Evolutionary conservation across 2,888 invertebrate species (phyloP).

Genomic region (Elaeidobius kamerunicus): DNA sequence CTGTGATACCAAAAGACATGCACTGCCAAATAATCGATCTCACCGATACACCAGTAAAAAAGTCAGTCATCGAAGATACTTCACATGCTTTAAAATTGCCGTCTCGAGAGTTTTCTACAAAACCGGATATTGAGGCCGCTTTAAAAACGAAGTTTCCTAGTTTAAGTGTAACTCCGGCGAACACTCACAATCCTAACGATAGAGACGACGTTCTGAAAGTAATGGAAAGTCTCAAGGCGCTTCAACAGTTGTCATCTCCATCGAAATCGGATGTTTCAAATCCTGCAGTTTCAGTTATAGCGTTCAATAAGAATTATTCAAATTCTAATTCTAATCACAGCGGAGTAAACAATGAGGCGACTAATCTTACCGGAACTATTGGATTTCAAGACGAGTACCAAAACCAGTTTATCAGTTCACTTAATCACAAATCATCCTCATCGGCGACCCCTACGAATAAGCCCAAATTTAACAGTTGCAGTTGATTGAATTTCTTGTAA

Average conservation of each 20-base stretch:
- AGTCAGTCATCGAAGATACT: constrained; percentile 13
- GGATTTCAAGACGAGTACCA: constrained; percentile 49
- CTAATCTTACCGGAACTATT: constrained; percentile 32
- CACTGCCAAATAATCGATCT: constrained; percentile 46
- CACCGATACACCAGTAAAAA: constrained; percentile 34
- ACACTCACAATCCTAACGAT: constrained; percentile 28
- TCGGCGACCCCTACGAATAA: constrained; percentile 36
- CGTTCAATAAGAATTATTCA: constrained; percentile 45
- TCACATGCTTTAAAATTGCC: neutral
- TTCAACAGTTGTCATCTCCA: constrained; percentile 49
- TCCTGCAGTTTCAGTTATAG: constrained; percentile 47
- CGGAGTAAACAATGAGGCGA: constrained; percentile 14
- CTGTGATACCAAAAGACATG: constrained; percentile 35
- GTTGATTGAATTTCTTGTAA: constrained; percentile 29
- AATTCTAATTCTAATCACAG: constrained; percentile 30
- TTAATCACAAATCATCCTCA: constrained; percentile 32
- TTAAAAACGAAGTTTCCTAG: constrained; percentile 29
- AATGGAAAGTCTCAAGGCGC: constrained; percentile 51
- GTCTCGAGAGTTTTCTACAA: neutral
- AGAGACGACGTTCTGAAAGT: constrained; percentile 51
- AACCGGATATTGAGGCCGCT: constrained; percentile 4
- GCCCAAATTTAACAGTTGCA: constrained; percentile 46
- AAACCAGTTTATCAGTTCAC: constrained; percentile 44
- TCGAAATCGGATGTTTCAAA: constrained; percentile 41
- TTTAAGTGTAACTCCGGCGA: constrained; percentile 30